These are phyloP conservation scores for Falcunculus frontatus DNA, from an alignment of 2,113 vertebrate species.

Conservation along the genomic window DNA sequence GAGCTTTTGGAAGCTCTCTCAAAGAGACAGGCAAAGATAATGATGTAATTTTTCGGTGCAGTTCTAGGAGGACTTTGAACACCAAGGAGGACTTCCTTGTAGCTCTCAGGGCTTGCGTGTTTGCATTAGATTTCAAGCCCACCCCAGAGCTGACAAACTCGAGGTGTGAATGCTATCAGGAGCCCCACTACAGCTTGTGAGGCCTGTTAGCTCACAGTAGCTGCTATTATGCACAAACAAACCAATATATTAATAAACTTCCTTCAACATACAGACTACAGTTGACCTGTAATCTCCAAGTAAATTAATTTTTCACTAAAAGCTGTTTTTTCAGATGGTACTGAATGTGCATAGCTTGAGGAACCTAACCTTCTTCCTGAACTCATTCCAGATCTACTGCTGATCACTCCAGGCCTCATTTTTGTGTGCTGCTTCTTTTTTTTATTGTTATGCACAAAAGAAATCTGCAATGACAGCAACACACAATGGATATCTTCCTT, in stretches of 20 bases:
- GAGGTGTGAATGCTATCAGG: neutral
- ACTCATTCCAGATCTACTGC: neutral
- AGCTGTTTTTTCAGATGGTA: neutral
- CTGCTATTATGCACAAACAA: neutral
- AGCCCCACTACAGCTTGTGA: neutral
- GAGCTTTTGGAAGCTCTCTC: neutral
- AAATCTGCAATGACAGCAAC: neutral
- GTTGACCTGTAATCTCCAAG: neutral
- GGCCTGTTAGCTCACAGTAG: neutral
- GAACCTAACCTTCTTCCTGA: neutral
- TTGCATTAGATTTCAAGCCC: neutral
- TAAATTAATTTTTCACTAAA: neutral
- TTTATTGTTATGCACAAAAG: neutral
- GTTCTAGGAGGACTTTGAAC: neutral
- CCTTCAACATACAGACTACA: neutral
- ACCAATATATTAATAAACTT: neutral
- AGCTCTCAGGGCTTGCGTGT: neutral
- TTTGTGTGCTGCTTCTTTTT: neutral
- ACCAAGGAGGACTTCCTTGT: neutral
- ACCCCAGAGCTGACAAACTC: neutral
- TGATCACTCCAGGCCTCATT: neutral
- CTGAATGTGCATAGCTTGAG: neutral
- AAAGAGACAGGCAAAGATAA: neutral
- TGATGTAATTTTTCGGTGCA: neutral
- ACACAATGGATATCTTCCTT: neutral